phyloP scores from a whole-genome alignment of 2,797 vertebrate species.

The Melanotaenia nigrans region DNA sequence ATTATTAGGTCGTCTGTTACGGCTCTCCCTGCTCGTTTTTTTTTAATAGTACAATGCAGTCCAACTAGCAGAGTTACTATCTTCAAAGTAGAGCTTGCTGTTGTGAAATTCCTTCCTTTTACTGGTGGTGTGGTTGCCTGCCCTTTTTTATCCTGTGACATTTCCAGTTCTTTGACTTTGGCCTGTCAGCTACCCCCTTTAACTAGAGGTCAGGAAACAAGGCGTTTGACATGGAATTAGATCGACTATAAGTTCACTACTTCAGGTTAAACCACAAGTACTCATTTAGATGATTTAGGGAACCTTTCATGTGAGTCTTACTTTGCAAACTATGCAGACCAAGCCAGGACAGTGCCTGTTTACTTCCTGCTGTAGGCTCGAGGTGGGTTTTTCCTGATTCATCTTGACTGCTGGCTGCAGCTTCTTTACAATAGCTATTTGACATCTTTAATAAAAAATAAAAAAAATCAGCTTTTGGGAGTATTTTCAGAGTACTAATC shows the following conservation, averaged over 20 bases:
- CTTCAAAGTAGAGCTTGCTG: slow-evolving; percentile 42
- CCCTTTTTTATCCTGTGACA: slow-evolving; percentile 13
- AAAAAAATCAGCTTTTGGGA: slow-evolving; percentile 19
- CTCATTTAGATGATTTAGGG: slow-evolving; percentile 38
- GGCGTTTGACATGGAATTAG: slow-evolving; percentile 49
- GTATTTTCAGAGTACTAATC: slow-evolving; percentile 1
- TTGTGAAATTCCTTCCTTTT: slow-evolving; percentile 30
- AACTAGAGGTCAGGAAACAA: slow-evolving; percentile 58
- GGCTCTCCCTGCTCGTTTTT: slow-evolving; percentile 39
- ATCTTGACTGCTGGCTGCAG: slow-evolving; percentile 20
- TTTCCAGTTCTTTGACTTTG: slow-evolving; percentile 30
- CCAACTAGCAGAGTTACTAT: slow-evolving; percentile 48
- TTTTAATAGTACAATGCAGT: slow-evolving; percentile 59
- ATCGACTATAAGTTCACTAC: slow-evolving; percentile 69
- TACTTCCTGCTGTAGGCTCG: slow-evolving; percentile 34
- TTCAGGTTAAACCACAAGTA: slow-evolving; percentile 68
- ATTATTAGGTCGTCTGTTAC: slow-evolving; percentile 29
- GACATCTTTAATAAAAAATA: slow-evolving; percentile 7
- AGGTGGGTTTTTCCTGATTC: slow-evolving; percentile 14
- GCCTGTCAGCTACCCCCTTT: slow-evolving; percentile 54
- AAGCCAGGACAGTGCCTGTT: slow-evolving; percentile 58
- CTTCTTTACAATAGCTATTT: slow-evolving; percentile 21
- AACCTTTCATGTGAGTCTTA: slow-evolving; percentile 48
- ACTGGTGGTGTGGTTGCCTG: slow-evolving; percentile 24
- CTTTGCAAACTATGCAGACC: slow-evolving; percentile 72